Percentiles rank a stretch among this genome's conserved stretches.
These are phyloP conservation scores for Rhingia rostrata DNA, from an alignment of 2,888 invertebrate genomes.

Conservation along the genomic window DNA sequence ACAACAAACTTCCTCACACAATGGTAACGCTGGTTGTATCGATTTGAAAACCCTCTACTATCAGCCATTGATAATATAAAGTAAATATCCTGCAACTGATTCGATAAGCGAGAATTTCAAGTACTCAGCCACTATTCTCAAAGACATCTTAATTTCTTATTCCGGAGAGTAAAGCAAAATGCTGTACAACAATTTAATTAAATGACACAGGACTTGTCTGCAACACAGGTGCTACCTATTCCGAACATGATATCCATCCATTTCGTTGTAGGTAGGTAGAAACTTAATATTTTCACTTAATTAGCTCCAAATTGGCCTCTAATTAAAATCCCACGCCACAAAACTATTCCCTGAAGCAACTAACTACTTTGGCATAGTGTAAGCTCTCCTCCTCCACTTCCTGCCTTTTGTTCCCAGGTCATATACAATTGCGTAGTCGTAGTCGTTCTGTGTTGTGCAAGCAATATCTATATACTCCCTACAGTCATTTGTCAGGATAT, in stretches of 20 bases:
- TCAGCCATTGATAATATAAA: too few species aligned
- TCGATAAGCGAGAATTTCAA: too few species aligned
- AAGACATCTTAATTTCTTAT: too few species aligned
- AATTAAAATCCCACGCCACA: constrained; percentile 33
- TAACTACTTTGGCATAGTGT: background rate
- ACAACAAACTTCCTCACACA: too few species aligned
- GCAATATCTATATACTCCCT: background rate
- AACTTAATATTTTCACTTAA: constrained; percentile 37
- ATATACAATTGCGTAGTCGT: too few species aligned
- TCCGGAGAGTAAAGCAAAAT: too few species aligned
- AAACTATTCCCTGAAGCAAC: background rate
- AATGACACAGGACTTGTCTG: constrained; percentile 2
- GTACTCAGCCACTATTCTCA: too few species aligned
- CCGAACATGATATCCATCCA: background rate
- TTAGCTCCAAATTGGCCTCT: constrained; percentile 44
- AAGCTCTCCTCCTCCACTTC: background rate
- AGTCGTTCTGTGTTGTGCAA: background rate
- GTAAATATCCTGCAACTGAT: too few species aligned
- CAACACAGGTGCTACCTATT: background rate
- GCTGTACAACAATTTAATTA: constrained; percentile 14
- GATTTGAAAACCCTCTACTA: too few species aligned
- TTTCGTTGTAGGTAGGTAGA: background rate
- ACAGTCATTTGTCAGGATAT: constrained; percentile 14
- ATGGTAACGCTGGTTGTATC: too few species aligned
- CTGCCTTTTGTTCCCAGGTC: background rate